Evolutionary conservation across 2,113 vertebrate species (phyloP), one percentile per base, ranked within the genome.

Genomic region (Pardalotus punctatus): DNA sequence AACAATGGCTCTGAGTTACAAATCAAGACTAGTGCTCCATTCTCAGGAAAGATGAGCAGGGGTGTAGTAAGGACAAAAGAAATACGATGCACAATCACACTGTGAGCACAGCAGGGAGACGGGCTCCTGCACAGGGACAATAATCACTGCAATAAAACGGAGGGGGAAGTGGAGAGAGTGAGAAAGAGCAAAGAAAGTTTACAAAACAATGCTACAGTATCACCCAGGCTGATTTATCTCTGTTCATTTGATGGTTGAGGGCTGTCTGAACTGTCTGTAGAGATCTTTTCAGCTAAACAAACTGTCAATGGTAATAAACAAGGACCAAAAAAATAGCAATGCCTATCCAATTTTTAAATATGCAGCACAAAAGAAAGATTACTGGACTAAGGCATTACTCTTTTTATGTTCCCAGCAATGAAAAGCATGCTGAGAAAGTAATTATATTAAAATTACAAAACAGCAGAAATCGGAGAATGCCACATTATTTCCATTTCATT

Each of bases 341-440:
- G 87, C 76, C 79, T 56, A 24, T 12, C 79, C 80, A 47, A 25
- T 72, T 88, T 76, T 96, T 85, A 97, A 97, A 88, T 84, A 88
- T 16, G 57, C 45, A 40, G 11, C 33, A 65, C 38, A 65, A 69
- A 94, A 90, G 92, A 92, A 95, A 95, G 92, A 96, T 81, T 12
- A 53, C 90, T 42, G 88, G 47, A 71, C 82, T 74, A 53, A 67
- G 67, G 47, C 93, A 79, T 74, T 83, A 15, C 72, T 93, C 69
- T 88, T 95, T 93, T 92, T 43, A 74, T 83, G 61, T 71, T 92
- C 28, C 86, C 80, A 84, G 66, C 92, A 96, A 84, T 31, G 76
- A 92, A 92, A 67, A 61, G 31, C 94, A 86, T 22, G 79, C 96
- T 96, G 94, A 95, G 95, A 95, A 88, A 86, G 92, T 88, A 96